Base-by-base conservation (phyloP, 2,113 vertebrate species). In the Verasper variegatus region DNA sequence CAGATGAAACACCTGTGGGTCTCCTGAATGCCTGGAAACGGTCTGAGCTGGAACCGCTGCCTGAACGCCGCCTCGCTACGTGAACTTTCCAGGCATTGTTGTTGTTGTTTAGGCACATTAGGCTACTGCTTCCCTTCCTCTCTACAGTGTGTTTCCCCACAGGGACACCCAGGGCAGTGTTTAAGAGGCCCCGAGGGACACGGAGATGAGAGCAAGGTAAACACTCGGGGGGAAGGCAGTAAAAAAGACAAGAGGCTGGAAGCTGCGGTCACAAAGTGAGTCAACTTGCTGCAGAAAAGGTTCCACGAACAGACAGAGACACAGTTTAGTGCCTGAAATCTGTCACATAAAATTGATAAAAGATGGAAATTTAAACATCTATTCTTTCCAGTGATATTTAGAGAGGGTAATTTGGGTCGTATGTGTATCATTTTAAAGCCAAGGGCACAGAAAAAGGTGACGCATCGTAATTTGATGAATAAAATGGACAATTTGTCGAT, bases 51-150 rank as follows among this genome's bases (percentile, higher is more conserved):
- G 68, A 70, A 76, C 40, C 21, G 20, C 40, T 18, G 62, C 61
- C 47, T 2, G 62, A 86, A 78, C 76, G 75, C 10, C 60, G 73
- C 51, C 37, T 0, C 42, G 4, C 45, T 73, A 66, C 72, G 71
- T 86, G 76, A 86, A 70, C 82, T 71, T 86, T 82, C 74, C 86
- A 84, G 81, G 45, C 68, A 62, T 80, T 88, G 79, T 84, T 68
- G 65, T 67, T 56, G 73, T 76, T 63, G 71, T 76, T 76, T 31
- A n/a, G n/a, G n/a, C 63, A 58, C 74, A 76, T 73, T 26, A 72
- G 55, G 67, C 68, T 55, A 60, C 76, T 57, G 61, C 78, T 83
- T 78, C 71, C 47, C 68, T 80, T 87, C 72, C 56, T 81, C 68
- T 71, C 17, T 54, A 24, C 37, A 5, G 21, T 68, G 84, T 70